phyloP scores from a whole-genome alignment of 2,113 vertebrate genomes.

The Motacilla tschutschensis region DNA sequence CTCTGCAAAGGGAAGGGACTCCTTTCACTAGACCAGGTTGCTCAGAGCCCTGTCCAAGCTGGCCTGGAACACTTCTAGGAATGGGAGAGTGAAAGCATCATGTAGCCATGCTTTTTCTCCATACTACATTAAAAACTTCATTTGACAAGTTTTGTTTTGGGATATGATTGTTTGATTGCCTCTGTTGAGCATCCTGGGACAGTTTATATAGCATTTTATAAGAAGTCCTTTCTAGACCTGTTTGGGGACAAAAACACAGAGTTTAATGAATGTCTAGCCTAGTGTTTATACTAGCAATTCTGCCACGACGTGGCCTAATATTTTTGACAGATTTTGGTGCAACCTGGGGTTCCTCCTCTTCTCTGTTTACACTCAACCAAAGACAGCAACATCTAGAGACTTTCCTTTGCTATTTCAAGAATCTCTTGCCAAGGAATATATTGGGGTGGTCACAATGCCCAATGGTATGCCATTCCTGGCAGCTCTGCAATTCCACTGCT shows the following conservation, averaged over 20 bases:
- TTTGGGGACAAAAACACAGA: not conserved
- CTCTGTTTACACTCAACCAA: not conserved
- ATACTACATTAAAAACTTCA: not conserved
- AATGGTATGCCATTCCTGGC: not conserved
- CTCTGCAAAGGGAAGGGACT: not conserved
- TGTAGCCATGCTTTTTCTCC: rapidly evolving
- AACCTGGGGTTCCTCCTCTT: not conserved
- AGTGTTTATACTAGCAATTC: not conserved
- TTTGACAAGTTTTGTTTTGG: not conserved
- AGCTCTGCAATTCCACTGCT: not conserved
- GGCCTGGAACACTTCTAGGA: not conserved
- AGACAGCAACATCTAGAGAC: not conserved
- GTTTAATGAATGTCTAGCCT: not conserved
- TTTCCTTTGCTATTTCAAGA: not conserved
- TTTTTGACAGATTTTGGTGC: not conserved
- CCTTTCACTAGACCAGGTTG: not conserved
- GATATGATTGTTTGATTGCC: rapidly evolving
- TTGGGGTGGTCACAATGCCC: not conserved
- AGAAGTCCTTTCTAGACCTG: not conserved
- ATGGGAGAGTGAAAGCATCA: not conserved
- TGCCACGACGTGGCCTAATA: not conserved
- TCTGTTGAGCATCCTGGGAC: not conserved
- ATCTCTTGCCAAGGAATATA: not conserved
- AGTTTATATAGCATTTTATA: not conserved
- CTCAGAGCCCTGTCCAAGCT: not conserved